Conservation (phyloP, 2,888 invertebrate genomes). For the Deilephila porcellus region DNA sequence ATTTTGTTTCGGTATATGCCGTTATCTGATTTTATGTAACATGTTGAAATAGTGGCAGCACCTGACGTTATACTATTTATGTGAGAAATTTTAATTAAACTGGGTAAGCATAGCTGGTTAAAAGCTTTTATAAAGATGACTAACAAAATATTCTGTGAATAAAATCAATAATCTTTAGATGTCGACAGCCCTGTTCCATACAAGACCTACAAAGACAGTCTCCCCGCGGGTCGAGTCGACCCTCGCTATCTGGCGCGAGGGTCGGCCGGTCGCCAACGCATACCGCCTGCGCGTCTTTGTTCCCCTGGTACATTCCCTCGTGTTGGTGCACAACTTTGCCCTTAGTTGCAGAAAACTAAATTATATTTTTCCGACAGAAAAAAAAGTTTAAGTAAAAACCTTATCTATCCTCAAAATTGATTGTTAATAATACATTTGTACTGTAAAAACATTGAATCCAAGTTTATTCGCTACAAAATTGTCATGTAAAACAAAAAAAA, state of each 20-base stretch:
- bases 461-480: no score
- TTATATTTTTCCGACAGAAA: neutral
- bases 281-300: constrained; percentile 55
- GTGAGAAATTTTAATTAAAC: no score
- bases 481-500: no score
- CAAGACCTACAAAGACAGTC: constrained; percentile 47
- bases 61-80: no score
- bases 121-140: no score
- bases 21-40: neutral
- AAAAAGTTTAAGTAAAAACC: no score
- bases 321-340: constrained; percentile 53
- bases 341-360: neutral
- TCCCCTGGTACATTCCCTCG: constrained; percentile 66
- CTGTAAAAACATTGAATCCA: no score
- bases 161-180: neutral
- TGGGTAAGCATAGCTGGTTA: no score
- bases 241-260: constrained; percentile 47
- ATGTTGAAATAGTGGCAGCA: no score
- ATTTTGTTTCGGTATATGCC: neutral
- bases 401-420: no score
- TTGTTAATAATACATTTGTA: no score
- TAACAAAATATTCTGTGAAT: neutral
- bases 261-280: constrained; percentile 45
- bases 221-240: constrained; percentile 48
- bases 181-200: constrained; percentile 40